Evolutionary conservation across 1,140 invertebrate species (phyloP), one percentile per base, ranked within the genome.

Genomic region (Drosophila prosaltans): DNA sequence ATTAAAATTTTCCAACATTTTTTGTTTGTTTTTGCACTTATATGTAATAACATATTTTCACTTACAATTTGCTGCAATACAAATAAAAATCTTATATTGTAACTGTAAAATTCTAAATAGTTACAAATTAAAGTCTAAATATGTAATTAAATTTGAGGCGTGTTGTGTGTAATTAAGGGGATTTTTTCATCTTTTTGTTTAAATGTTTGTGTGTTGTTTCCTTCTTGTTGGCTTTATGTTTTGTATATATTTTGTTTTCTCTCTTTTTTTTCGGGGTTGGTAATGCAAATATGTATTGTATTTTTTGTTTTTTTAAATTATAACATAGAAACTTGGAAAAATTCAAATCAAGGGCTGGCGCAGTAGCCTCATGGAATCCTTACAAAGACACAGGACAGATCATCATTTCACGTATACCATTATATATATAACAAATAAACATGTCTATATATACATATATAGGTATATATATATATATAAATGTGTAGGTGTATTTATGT

Each of bases 51-150:
- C 84, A 86, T 89, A 89, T 83, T 77, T 79, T 88, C 81, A 89
- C 84, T 88, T 88, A 89, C 72, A 86, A 79, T 83, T 83, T 80
- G 80, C 84, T 83, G 83, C 83, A 74, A 83, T 86, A 88, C 83
- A 86, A 88, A 88, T 88, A 83, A 86, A 88, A 88, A 86, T 88
- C 83, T 89, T 88, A 89, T 83, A 69, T 83, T 88, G 83, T 86
- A 88, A 88, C 84, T 88, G 84, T 89, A 78, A 77, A 88, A 68
- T 80, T 88, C 84, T 88, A 88, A 77, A 83, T 88, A 88, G 83
- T 88, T 88, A 88, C 83, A 88, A 88, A 89, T 80, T 88, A 89
- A 80, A 88, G 67, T 80, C 83, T 88, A 88, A 77, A 80, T 82
- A 83, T 74, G 84, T 80, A 83, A 71, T 88, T 78, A 83, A 89